Base-by-base conservation (phyloP, 2,888 invertebrate genomes). In the Rhagonycha lutea region DNA sequence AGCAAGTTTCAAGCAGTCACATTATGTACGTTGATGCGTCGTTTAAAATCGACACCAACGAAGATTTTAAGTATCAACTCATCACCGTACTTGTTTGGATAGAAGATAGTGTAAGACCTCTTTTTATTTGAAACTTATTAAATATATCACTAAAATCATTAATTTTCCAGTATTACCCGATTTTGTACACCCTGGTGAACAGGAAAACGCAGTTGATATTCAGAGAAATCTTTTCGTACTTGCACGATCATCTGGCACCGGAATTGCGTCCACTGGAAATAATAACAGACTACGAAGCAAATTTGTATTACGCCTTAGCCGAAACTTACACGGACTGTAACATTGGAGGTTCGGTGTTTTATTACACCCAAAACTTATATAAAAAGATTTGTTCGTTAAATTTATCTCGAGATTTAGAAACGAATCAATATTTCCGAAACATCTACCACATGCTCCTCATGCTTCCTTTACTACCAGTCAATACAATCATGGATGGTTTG, bases 381-480 rank as follows among this genome's bases (percentile, higher is more conserved):
- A 87, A 87, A 76, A 86, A 86, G 80, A 82, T 86, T 4, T 87
- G 87, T 77, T 79, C 83, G 0, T 79, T 86, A 23, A 83, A 85
- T 62, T 77, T 87, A 18, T 81, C 86, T 0, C 82, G 83, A 65
- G 85, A 86, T 68, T 74, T 87, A 23, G 87, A 87, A 76, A 82
- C 84, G 1, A 86, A 86, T 61, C 83, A 86, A 0, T 84, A 83
- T 72, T 86, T 87, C 76, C 73, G 86, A 11, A 86, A 84, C 70
- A 82, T 87, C 12, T 87, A 86, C 74, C 86, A 87, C 80, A 87
- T 87, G 87, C 71, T 87, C 11, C 72, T 87, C 11, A 87, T 87
- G 87, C 78, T 87, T 14, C 87, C 87, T 0, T 78, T 87, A 61
- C 79, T 87, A n/a, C 87, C 87, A 0, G 86, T 86, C 2, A 86